Evolutionary conservation across 2,797 vertebrate genomes (phyloP), one percentile per base, ranked within the genome.

Genomic region (Mormyrus hasselquistii): DNA sequence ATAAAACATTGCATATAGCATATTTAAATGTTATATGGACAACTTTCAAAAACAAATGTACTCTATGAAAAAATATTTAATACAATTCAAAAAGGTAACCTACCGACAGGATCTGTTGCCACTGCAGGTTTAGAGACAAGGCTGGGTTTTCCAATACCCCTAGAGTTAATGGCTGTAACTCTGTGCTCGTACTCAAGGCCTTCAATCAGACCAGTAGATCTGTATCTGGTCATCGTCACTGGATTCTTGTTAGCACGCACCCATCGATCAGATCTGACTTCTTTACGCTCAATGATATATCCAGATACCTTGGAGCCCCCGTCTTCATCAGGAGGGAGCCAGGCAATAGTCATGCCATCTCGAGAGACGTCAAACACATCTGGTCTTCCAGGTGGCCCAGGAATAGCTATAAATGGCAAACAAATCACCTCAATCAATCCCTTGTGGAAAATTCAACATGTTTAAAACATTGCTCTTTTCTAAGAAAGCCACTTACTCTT

Each of bases 171-270:
- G 89, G 98, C 98, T 57, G 96, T 99, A 91, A 99, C 94, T 92
- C 99, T 97, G 92, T 99, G 98, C 93, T 99, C 98, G 89, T 99
- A 99, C 94, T 99, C 99, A 88, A 99, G 94, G 90, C 99, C 98
- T 94, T 99, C 99, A 22, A 97, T 98, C 91, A 99, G 94, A 55
- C 97, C 98, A 90, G 98, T 99, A 19, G 99, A 99, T 89, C 98
- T 97, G 90, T 99, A 99, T 89, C 98, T 97, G 91, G 98, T 99
- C 99, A 99, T 99, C 12, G 99, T 99, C 88, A 99, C 94, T 10
- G 98, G 96, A 88, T 99, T 97, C 96, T 98, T 99, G 93, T 99
- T 99, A 89, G 97, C 97, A 90, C 98, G 97, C 88, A 99, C 96
- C 99, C 99, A 99, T 92, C 98, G 95, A 76, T 99, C 99, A 90